A percentile compares a stretch with the other conserved stretches of the same genome.
phyloP scores from a whole-genome alignment of 2,888 invertebrate species.

The Tipula unca region DNA sequence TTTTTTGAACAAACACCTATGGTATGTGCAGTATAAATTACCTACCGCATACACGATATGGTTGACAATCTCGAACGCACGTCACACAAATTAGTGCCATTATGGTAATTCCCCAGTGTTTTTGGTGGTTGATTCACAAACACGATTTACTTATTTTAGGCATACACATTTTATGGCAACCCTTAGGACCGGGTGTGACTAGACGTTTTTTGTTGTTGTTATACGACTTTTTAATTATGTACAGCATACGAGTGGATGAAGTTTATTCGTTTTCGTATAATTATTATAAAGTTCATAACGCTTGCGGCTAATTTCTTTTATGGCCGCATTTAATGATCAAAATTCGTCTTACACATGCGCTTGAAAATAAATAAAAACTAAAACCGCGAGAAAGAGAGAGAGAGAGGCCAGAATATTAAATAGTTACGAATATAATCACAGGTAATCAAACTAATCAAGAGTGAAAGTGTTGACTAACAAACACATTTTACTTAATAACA shows the following conservation, averaged over 20 bases:
- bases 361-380: not conserved
- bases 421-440: not conserved
- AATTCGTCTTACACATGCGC: not conserved
- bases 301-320: not conserved
- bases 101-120: not conserved
- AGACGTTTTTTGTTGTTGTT: not conserved
- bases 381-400: not conserved
- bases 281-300: not conserved
- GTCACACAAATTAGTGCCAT: too few relatives aligned
- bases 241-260: not conserved
- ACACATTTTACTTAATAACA: not conserved
- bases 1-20: too few relatives aligned
- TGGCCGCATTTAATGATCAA: not conserved
- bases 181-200: not conserved
- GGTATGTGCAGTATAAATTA: too few relatives aligned
- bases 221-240: not conserved
- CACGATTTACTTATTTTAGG: not conserved
- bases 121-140: too few relatives aligned
- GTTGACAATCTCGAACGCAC: too few relatives aligned
- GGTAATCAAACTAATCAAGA: not conserved
- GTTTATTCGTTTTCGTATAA: not conserved
- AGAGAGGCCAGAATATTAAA: not conserved
- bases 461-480: slow-evolving; percentile 9
- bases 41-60: too few relatives aligned
- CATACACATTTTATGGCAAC: not conserved